Conservation (phyloP, 1,140 invertebrate species). For the Drosophila oshimai region DNA sequence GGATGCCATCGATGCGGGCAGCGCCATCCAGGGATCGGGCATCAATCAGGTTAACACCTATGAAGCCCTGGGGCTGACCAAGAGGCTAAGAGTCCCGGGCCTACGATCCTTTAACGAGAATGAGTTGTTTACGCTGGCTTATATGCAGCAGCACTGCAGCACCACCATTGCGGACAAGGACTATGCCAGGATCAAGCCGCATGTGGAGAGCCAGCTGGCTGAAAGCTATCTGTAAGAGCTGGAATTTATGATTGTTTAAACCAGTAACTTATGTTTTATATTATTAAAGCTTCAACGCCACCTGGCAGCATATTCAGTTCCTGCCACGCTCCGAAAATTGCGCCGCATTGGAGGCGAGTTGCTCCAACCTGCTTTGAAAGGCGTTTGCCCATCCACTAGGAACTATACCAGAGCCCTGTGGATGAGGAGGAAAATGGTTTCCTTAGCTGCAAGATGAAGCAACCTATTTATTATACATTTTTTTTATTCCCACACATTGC, state of each 20-base stretch:
- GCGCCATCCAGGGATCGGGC: constrained; percentile 64
- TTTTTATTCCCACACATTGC: constrained; percentile 46
- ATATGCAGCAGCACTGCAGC: constrained; percentile 81
- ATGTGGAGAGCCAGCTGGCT: constrained; percentile 71
- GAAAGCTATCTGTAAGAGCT: constrained; percentile 67
- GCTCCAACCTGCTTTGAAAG: constrained; percentile 72
- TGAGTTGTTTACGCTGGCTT: constrained; percentile 75
- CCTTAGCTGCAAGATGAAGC: constrained; percentile 23
- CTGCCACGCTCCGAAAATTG: constrained; percentile 73
- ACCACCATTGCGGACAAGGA: constrained; percentile 76
- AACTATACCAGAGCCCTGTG: constrained; percentile 23
- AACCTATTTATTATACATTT: constrained; percentile 75
- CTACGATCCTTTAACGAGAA: constrained; percentile 75
- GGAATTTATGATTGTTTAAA: not conserved
- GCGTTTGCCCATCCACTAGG: constrained; percentile 5
- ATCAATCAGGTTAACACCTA: constrained; percentile 71
- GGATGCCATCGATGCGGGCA: constrained; percentile 64
- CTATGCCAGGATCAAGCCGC: constrained; percentile 77
- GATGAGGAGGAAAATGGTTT: constrained; percentile 9
- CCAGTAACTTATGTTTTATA: not conserved
- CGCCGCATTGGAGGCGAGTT: constrained; percentile 56
- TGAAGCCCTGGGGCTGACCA: constrained; percentile 62
- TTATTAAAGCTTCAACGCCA: constrained; percentile 71
- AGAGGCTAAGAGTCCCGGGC: constrained; percentile 61
- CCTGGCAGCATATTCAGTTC: constrained; percentile 81